These are phyloP conservation scores for Actinopyga echinites DNA, from an alignment of 53 echinoderm and acorn worm species.

Conservation along the genomic window DNA sequence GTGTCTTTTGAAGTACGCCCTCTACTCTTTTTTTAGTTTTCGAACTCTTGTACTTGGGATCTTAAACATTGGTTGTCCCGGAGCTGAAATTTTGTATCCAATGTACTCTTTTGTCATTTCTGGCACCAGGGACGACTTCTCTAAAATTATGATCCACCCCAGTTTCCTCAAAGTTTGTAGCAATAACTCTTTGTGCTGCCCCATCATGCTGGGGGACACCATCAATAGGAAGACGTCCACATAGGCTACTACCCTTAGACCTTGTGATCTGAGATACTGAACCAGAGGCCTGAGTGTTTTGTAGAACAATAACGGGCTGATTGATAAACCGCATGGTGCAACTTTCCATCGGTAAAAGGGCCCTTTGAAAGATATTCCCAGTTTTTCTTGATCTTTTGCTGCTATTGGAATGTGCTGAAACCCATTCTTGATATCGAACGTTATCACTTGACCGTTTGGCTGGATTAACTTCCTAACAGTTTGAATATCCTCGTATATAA, in stretches of 20 bases:
- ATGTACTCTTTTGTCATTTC: conserved; percentile 3
- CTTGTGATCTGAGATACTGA: neutral
- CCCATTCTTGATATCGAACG: conserved; percentile 36
- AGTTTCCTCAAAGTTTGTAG: conserved; percentile 16
- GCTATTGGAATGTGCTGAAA: conserved; percentile 47
- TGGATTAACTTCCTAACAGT: conserved; percentile 1
- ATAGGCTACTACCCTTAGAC: conserved; percentile 28
- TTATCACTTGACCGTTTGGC: conserved; percentile 32
- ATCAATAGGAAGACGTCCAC: conserved; percentile 51
- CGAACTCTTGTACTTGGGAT: conserved; percentile 12
- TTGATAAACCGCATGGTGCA: conserved; percentile 28
- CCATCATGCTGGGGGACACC: neutral
- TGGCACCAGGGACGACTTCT: conserved; percentile 19
- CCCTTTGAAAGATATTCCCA: conserved; percentile 21
- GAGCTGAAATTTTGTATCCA: conserved; percentile 25
- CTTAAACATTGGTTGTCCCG: neutral
- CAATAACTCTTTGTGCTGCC: conserved; percentile 15
- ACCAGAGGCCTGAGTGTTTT: conserved; percentile 27
- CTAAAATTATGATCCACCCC: conserved; percentile 1
- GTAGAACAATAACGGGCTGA: conserved; percentile 36
- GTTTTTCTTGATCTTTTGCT: neutral
- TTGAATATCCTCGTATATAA: conserved; percentile 28
- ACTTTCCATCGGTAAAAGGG: conserved; percentile 19
- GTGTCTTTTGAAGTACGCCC: neutral
- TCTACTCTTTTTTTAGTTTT: neutral